Conservation (phyloP, 1,140 invertebrate genomes). For the Drosophila virilis region DNA sequence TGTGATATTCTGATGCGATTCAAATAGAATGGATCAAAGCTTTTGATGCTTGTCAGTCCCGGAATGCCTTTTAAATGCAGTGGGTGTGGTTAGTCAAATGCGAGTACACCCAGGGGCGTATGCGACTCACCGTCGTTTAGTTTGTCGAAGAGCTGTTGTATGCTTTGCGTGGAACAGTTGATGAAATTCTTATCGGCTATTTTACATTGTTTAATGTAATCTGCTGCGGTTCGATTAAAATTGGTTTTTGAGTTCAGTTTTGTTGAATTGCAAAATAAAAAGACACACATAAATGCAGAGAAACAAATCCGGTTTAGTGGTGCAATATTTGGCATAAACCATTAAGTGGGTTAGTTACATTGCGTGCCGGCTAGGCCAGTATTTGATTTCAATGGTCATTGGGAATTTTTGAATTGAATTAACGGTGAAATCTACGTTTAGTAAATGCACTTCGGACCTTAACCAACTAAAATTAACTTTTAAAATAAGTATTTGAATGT, state of each 20-base stretch:
- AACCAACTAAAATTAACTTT: not conserved
- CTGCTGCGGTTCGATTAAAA: slow-evolving; percentile 85
- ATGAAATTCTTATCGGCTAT: slow-evolving; percentile 87
- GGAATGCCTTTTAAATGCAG: slow-evolving; percentile 67
- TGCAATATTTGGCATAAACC: slow-evolving; percentile 57
- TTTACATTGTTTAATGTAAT: slow-evolving; percentile 87
- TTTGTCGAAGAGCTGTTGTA: slow-evolving; percentile 87
- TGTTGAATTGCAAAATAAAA: slow-evolving; percentile 43
- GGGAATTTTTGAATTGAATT: no score
- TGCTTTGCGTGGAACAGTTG: slow-evolving; percentile 87
- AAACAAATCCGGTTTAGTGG: slow-evolving; percentile 74
- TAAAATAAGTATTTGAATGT: not conserved
- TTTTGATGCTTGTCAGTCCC: slow-evolving; percentile 84
- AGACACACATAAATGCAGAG: slow-evolving; percentile 53
- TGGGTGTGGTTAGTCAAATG: not conserved
- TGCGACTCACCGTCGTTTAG: slow-evolving; percentile 84
- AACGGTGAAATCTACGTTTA: not conserved
- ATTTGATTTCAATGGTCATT: not conserved
- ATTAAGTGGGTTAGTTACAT: slow-evolving; percentile 67
- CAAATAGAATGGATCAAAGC: slow-evolving; percentile 88
- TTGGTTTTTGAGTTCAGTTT: slow-evolving; percentile 56
- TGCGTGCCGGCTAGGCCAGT: slow-evolving; percentile 26
- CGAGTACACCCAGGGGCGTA: not conserved
- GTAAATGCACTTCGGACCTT: not conserved
- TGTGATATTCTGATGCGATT: slow-evolving; percentile 88